Evolutionary conservation across 2,888 invertebrate species (phyloP).

Genomic region (Mesodorylaimus sp.): DNA sequence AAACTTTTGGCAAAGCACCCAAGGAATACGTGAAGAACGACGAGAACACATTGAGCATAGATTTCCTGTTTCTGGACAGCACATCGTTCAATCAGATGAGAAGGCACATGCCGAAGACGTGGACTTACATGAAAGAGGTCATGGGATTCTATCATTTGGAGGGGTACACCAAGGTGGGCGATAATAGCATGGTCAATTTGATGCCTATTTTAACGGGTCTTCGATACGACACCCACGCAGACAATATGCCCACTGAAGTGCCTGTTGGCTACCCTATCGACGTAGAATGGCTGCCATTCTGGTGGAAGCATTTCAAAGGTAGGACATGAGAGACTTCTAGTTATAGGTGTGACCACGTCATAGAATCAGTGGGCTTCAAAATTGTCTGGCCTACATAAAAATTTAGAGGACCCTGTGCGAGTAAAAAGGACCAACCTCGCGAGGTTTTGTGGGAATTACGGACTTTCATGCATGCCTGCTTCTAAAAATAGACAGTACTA

Average conservation of each 20-base stretch:
- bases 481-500: no score
- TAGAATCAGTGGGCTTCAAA: no score
- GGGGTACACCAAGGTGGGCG: conserved; percentile 76
- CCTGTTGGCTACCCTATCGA: conserved; percentile 39
- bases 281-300: background rate
- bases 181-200: conserved; percentile 75
- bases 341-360: no score
- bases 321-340: background rate
- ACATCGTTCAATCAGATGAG: background rate
- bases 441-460: no score
- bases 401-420: no score
- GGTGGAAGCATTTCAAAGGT: background rate
- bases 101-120: background rate
- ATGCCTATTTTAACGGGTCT: conserved; percentile 55
- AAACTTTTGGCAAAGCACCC: no score
- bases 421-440: no score
- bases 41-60: background rate
- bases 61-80: background rate
- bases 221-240: conserved; percentile 9
- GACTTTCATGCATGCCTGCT: no score
- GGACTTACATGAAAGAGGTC: conserved; percentile 41
- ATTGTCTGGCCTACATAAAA: no score
- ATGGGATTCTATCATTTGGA: conserved; percentile 53
- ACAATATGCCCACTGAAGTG: conserved; percentile 16
- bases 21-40: background rate